Conservation (phyloP, 1,140 invertebrate species). For the Popillia japonica region DNA sequence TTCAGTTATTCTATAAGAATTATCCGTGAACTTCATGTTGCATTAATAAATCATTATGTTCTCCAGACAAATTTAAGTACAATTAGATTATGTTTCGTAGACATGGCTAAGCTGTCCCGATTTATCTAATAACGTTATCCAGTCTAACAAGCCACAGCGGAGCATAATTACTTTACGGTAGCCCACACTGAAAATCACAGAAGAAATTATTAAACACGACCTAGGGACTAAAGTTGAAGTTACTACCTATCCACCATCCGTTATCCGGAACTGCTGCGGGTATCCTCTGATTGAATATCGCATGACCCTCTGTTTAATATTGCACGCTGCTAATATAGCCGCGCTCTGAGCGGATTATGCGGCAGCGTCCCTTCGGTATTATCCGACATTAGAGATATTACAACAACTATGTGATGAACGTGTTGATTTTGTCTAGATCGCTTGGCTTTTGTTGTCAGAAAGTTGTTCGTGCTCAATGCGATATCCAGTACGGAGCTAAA, state of each 20-base stretch:
- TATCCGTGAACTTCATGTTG: too few species aligned
- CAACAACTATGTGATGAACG: slow-evolving; percentile 36
- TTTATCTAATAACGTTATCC: slow-evolving; percentile 19
- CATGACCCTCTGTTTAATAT: slow-evolving; percentile 45
- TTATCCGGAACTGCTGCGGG: slow-evolving; percentile 33
- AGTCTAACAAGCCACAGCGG: neutral
- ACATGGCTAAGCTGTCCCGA: neutral
- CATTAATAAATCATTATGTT: neutral
- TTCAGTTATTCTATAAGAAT: too few species aligned
- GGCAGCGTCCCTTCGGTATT: slow-evolving; percentile 44
- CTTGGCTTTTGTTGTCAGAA: slow-evolving; percentile 11
- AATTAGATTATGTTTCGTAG: neutral
- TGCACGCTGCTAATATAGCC: slow-evolving; percentile 43
- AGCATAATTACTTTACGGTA: neutral
- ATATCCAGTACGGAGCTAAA: neutral
- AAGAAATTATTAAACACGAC: too few species aligned
- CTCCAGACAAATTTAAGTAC: slow-evolving; percentile 3
- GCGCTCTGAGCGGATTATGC: slow-evolving; percentile 44
- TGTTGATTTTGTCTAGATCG: slow-evolving; percentile 29
- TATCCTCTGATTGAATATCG: slow-evolving; percentile 42
- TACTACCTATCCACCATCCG: too few species aligned
- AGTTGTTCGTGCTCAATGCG: neutral
- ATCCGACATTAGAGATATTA: slow-evolving; percentile 46
- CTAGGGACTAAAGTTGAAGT: slow-evolving; percentile 21
- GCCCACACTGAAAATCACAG: slow-evolving; percentile 21